Evolutionary conservation across 2,113 vertebrate genomes (phyloP).

Genomic region (Leucosticte australis): DNA sequence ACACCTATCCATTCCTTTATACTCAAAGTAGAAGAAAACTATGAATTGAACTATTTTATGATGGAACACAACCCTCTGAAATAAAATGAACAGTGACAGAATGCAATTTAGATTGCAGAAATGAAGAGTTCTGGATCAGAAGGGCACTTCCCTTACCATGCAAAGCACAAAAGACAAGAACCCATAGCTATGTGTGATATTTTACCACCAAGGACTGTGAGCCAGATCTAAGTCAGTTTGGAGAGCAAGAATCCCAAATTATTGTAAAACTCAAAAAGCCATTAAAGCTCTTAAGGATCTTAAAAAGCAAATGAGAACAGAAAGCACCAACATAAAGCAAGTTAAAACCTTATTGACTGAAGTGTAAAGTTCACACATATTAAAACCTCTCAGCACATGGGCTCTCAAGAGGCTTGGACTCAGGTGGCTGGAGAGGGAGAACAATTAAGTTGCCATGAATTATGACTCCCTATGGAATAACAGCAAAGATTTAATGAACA

Average conservation of each 20-base stretch:
- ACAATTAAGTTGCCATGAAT: not conserved
- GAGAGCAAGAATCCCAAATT: not conserved
- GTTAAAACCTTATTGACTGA: not conserved
- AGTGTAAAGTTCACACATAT: not conserved
- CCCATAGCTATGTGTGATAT: not conserved
- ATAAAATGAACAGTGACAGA: not conserved
- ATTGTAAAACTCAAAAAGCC: not conserved
- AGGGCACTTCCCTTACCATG: not conserved
- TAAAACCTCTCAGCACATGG: not conserved
- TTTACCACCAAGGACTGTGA: not conserved
- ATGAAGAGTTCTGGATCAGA: not conserved
- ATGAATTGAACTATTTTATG: not conserved
- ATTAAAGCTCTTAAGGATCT: not conserved
- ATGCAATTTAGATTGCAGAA: not conserved
- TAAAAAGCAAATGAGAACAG: not conserved
- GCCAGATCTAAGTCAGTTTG: not conserved
- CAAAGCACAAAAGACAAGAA: not conserved
- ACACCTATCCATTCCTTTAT: not conserved
- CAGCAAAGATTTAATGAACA: not conserved
- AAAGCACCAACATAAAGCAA: not conserved
- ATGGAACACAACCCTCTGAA: not conserved
- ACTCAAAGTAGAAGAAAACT: not conserved
- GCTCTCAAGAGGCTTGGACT: not conserved
- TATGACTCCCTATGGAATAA: not conserved
- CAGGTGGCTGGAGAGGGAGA: not conserved